Conservation (phyloP, 2,888 invertebrate genomes). For the Litoditis marina region DNA sequence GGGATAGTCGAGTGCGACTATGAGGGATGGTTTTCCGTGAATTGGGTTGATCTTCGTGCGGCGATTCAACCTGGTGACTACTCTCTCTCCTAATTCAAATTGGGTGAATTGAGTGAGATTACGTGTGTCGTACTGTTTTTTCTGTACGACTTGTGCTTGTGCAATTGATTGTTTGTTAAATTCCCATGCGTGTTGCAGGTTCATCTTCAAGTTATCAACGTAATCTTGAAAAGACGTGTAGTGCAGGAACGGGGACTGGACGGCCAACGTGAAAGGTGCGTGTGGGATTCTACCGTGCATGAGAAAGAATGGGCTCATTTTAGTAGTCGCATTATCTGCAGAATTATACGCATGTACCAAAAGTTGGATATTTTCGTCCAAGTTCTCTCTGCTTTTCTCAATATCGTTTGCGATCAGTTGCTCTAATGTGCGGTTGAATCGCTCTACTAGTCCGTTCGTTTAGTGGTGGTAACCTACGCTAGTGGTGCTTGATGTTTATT, state of each 20-base stretch:
- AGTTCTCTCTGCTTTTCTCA: too few species aligned
- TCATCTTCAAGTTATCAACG: not conserved
- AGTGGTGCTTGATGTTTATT: constrained; percentile 2
- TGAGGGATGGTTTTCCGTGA: not conserved
- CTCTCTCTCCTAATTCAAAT: not conserved
- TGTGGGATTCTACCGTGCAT: constrained; percentile 9
- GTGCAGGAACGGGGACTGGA: not conserved
- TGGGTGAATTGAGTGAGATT: too few species aligned
- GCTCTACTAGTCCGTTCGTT: constrained; percentile 10
- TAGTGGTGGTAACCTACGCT: constrained; percentile 11
- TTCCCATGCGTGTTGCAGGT: not conserved
- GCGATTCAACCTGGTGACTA: not conserved
- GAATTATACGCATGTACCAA: constrained; percentile 6
- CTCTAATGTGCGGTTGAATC: constrained; percentile 8
- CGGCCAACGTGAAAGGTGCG: not conserved
- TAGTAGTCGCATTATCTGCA: not conserved
- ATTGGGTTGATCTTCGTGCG: not conserved
- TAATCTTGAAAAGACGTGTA: not conserved
- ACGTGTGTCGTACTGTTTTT: not conserved
- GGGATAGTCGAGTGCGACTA: not conserved
- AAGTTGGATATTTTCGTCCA: constrained; percentile 7
- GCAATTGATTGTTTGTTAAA: not conserved
- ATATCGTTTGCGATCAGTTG: not conserved
- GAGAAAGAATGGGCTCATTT: not conserved
- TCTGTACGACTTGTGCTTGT: not conserved